Base-by-base conservation (phyloP, 2,888 invertebrate species). In the Apomyelois bistriatella region DNA sequence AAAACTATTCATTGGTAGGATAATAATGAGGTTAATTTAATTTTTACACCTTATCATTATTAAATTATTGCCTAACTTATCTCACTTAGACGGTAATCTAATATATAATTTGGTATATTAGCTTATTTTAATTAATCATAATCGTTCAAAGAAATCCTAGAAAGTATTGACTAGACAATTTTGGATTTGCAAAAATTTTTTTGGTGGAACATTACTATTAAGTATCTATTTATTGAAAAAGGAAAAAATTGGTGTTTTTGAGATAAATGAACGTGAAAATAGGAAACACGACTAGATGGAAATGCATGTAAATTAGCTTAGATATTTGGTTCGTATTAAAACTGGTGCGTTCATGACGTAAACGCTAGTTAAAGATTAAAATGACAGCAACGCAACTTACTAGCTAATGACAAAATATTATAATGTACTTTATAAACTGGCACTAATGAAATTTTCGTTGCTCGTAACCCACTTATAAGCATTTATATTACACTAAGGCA, bases 81-180 rank as follows among this genome's bases (percentile, higher is more conserved):
- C 5, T n/a, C 5, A 16, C 16, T 22, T 22, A 22, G 22, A 22
- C 10, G 66, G 59, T 62, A 69, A 68, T 55, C 67, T 71, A 74
- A 66, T 73, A 76, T 22, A 72, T 62, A 69, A 73, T 84, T 85
- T 85, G 84, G 85, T 85, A 80, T 80, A 75, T 62, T 80, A 85
- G 75, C 84, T 81, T 80, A 82, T 75, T 74, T 72, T 67, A 61
- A 62, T 22, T 22, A 22, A 22, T 59, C 61, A 57, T 72, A 22
- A 22, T 59, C 61, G 58, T 72, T 73, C 74, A 68, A 74, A 71
- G 76, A 68, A 66, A 65, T 64, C 60, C 79, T 76, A 3, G 22
- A 70, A 72, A 62, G 72, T 70, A 77, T 81, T 89, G 89, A 89
- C 89, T 89, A 89, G 89, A 89, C 75, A 88, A 86, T 79, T 87